A percentile compares a stretch with the other conserved stretches of the same genome.
Conservation (phyloP, 2,888 invertebrate genomes). For the Aleiodes testaceus region DNA sequence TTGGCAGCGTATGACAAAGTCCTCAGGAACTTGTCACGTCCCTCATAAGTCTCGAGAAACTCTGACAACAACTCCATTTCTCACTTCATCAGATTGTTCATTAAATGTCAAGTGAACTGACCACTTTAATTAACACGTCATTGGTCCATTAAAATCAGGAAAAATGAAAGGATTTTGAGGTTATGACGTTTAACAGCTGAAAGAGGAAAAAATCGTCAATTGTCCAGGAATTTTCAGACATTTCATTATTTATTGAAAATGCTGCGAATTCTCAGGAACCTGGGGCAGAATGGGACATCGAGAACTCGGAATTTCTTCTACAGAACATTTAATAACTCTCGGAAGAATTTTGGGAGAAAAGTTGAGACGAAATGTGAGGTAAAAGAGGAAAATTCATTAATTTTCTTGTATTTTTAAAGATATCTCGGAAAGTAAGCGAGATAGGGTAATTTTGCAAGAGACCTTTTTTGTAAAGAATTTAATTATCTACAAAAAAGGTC, state of each 20-base stretch:
- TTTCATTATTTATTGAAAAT: not conserved
- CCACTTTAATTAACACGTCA: no score
- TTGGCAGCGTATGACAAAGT: conserved; percentile 86
- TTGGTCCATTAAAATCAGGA: no score
- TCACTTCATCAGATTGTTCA: not conserved
- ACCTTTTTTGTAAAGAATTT: no score
- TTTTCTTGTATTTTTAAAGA: not conserved
- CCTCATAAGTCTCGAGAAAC: conserved; percentile 85
- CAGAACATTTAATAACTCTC: not conserved
- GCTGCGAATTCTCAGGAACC: not conserved
- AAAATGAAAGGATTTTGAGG: no score
- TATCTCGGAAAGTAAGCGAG: no score
- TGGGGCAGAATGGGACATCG: not conserved
- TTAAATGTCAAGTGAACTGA: no score
- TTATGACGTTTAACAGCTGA: not conserved
- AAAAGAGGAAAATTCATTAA: not conserved
- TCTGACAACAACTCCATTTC: conserved; percentile 68
- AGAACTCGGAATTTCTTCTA: not conserved
- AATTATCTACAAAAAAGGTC: no score
- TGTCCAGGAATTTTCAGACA: no score
- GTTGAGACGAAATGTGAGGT: conserved; percentile 9
- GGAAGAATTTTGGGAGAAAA: not conserved
- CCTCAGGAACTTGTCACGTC: conserved; percentile 88
- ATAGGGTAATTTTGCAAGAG: no score
- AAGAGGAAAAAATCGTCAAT: not conserved